A percentile compares a stretch with the other conserved stretches of the same genome.
Evolutionary conservation across 2,797 vertebrate genomes (phyloP).

Genomic region (Gymnothorax javanicus): DNA sequence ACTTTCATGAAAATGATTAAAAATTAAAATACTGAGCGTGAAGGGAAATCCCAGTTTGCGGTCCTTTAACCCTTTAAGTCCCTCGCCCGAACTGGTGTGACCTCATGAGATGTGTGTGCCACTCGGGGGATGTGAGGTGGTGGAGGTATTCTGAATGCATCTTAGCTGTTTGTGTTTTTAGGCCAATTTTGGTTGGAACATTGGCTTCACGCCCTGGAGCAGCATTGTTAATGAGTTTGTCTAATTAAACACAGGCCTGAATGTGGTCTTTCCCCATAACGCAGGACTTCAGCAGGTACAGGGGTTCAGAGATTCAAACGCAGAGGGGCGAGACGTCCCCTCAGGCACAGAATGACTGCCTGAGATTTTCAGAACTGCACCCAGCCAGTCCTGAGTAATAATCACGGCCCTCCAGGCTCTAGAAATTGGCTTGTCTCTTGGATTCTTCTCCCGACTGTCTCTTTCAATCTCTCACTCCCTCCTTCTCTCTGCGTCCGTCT

Average conservation of each 20-base stretch:
- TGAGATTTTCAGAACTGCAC: constrained; percentile 23
- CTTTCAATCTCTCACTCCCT: too few relatives aligned
- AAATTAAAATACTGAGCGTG: not conserved
- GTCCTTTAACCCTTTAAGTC: too few relatives aligned
- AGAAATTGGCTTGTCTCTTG: not conserved
- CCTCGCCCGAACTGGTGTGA: too few relatives aligned
- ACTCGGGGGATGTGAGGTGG: too few relatives aligned
- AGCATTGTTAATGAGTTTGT: not conserved
- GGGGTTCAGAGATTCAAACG: not conserved
- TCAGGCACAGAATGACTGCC: not conserved
- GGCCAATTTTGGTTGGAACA: not conserved
- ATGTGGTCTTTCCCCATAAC: not conserved
- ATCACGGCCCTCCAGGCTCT: constrained; percentile 18
- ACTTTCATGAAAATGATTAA: not conserved
- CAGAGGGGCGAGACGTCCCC: not conserved
- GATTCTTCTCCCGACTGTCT: not conserved
- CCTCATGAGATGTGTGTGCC: too few relatives aligned
- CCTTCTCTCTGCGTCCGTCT: not conserved
- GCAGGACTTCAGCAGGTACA: not conserved
- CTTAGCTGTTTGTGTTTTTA: not conserved
- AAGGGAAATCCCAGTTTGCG: not conserved
- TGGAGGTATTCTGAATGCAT: not conserved
- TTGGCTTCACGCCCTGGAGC: not conserved
- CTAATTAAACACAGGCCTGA: not conserved
- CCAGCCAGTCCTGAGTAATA: constrained; percentile 1